phyloP scores from a whole-genome alignment of 2,113 vertebrate species.

The Lasiurus borealis region DNA sequence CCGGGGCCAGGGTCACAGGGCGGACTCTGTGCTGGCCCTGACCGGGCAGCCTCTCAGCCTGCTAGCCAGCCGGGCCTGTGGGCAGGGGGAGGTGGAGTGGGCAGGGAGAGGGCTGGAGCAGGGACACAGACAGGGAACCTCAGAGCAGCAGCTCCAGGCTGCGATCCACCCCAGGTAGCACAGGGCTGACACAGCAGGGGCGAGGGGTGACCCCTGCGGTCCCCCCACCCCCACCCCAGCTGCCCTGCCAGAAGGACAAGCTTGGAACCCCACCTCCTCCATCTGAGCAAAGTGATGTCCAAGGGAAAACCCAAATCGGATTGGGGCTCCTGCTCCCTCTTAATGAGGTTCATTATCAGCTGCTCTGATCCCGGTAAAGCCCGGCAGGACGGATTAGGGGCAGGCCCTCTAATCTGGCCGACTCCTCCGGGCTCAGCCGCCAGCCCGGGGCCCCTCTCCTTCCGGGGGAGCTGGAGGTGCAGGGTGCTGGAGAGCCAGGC shows the following conservation, averaged over 20 bases:
- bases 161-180: neutral
- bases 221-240: neutral
- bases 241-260: neutral
- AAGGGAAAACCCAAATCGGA: conserved; percentile 94
- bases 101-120: accelerated
- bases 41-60: neutral
- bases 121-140: neutral
- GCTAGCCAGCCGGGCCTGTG: neutral
- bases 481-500: conserved; percentile 45
- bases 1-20: neutral
- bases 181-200: neutral
- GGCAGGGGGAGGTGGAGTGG: neutral
- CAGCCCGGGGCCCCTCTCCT: conserved; percentile 83
- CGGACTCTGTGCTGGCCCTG: neutral
- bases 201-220: neutral
- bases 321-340: conserved; percentile 91
- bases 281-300: conserved; percentile 89
- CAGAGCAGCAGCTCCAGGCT: neutral
- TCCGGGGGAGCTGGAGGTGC: conserved; percentile 80
- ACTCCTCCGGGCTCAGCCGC: conserved; percentile 92
- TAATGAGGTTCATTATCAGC: conserved; percentile 99
- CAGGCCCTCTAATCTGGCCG: conserved; percentile 91
- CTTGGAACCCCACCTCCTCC: conserved; percentile 4
- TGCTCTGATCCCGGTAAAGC: conserved; percentile 96
- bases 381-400: conserved; percentile 95